Evolutionary conservation across 2,888 invertebrate species (phyloP), one percentile per base, ranked within the genome.

Genomic region (Hydraecia micacea): DNA sequence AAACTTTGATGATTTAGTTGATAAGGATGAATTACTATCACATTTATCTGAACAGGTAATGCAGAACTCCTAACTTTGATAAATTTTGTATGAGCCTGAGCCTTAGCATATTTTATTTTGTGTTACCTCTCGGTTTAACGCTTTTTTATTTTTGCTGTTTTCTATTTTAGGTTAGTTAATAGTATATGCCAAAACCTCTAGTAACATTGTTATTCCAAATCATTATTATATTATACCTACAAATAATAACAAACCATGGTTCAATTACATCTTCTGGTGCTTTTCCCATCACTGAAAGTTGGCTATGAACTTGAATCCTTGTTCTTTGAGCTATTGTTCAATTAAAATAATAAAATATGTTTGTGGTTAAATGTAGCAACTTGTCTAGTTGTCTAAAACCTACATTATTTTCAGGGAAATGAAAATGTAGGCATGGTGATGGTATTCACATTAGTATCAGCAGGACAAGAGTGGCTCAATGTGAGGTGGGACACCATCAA

Each of bases 341-440:
- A 46, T 28, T 21, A 32, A 32, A 49, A 32, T 69, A 28, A 28
- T 3, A 32, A 18, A 32, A 36, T 25, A 36, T 63, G 11, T 36
- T 63, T 25, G 11, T 63, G 25, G 11, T 25, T 36, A 63, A 36
- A 63, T 63, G 25, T 11, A 63, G 13, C 2, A 36, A 36, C 36
- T 36, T 36, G 36, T 58, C n/a, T 58, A 36, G n/a, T 11, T n/a
- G 36, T 70, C 11, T 62, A n/a, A 62, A 55, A n/a, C 1, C 13
- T n/a, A 6, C 25, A 21, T 32, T 28, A 58, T 73, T 79, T 84
- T 75, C 73, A 98, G 98, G 98, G 98, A 77, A 97, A 98, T 85
- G 99, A 99, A 92, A 99, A 99, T 95, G 92, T 99, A 74, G 99
- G 99, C 2, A 99, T 99, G 98, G 99, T 99, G 60, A 99, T 99